Base-by-base conservation (phyloP, 2,888 invertebrate genomes). In the Stictocephala bisonia region DNA sequence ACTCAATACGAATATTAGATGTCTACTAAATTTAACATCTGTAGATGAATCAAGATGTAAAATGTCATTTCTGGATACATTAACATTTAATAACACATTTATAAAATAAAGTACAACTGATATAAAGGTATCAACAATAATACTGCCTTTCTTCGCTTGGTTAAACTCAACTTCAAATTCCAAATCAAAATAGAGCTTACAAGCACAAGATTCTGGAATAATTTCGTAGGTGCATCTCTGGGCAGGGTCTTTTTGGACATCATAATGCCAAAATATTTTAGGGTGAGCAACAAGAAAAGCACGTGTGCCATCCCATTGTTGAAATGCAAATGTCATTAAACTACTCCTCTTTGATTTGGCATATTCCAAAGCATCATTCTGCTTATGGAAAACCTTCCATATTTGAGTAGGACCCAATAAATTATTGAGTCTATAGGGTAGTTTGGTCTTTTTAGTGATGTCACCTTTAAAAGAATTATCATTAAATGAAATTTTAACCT, bases 171-270 rank as follows among this genome's bases (percentile, higher is more conserved):
- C 82, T 1, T 81, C 79, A 79, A 84, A 89, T 80, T 89, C 89
- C 26, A 89, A 81, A 80, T 89, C 89, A 80, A 89, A 86, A 79
- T 89, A 89, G 20, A 89, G 79, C 80, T 86, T 87, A 76, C 87
- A 87, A 0, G 85, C 86, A n/a, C 82, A 77, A 76, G 83, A 83
- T 78, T 85, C 84, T 15, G 83, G 81, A 72, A 87, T 86, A 3
- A 87, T 84, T 83, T 87, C 86, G 78, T 86, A 87, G 0, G 84
- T 81, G 70, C 84, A 84, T 76, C 84, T 81, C 18, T 80, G 66
- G 40, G 83, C 79, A 0, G 76, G 68, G 3, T 79, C 72, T 44
- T 79, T 79, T 24, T 78, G 75, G 13, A 78, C 75, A 70, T 83
- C 82, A 75, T 83, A 79, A 77, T 80, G 81, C 86, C 86, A 86